These are phyloP conservation scores for Drosophila sproati DNA, from an alignment of 1,140 invertebrate genomes.

Conservation along the genomic window DNA sequence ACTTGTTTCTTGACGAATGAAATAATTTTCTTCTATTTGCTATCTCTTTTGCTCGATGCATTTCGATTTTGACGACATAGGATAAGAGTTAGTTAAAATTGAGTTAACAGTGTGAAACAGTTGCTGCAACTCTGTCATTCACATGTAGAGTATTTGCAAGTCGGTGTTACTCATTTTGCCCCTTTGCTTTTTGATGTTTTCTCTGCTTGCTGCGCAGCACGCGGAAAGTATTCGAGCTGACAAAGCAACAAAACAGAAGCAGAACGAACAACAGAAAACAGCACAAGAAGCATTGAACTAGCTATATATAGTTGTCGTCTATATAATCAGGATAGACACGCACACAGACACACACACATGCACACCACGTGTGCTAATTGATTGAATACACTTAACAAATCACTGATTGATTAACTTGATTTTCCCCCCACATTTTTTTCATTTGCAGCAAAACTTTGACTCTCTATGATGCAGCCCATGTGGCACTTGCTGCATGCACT, in stretches of 20 bases:
- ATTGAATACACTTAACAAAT: slow-evolving; percentile 32
- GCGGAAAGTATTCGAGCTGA: slow-evolving; percentile 56
- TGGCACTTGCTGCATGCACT: slow-evolving; percentile 61
- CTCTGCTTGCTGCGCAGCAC: slow-evolving; percentile 52
- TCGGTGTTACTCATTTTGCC: not conserved
- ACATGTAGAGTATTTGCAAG: slow-evolving; percentile 6
- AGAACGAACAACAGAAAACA: slow-evolving; percentile 15
- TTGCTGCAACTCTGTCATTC: not conserved
- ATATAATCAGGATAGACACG: slow-evolving; percentile 10
- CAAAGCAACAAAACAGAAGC: slow-evolving; percentile 16
- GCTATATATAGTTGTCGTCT: slow-evolving; percentile 42
- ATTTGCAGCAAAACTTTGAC: slow-evolving; percentile 17
- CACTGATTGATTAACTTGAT: slow-evolving; percentile 37
- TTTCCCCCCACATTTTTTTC: not conserved
- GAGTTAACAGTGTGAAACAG: not conserved
- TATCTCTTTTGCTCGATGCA: too few relatives aligned
- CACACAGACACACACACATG: too few relatives aligned
- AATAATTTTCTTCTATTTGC: too few relatives aligned
- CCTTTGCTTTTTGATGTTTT: slow-evolving; percentile 22
- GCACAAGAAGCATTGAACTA: slow-evolving; percentile 15
- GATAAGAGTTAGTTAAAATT: too few relatives aligned
- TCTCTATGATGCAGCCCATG: slow-evolving; percentile 51
- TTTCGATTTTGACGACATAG: too few relatives aligned
- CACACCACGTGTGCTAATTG: slow-evolving; percentile 28
- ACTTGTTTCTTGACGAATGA: too few relatives aligned